Conservation (phyloP, 2,797 vertebrate genomes). For the Falco concolor region DNA sequence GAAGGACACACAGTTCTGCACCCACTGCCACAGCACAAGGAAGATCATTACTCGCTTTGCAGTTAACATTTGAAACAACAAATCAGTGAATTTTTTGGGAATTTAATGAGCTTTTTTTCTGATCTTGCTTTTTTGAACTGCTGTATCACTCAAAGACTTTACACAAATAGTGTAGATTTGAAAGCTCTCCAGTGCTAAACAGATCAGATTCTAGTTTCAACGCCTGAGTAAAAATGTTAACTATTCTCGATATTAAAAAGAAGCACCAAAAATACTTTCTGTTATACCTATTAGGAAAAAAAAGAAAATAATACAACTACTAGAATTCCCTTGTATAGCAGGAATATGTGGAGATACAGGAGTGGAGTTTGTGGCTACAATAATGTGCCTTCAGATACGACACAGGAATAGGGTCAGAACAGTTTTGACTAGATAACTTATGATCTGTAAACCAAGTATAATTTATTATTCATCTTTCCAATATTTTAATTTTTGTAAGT, state of each 20-base stretch:
- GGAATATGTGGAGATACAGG: neutral
- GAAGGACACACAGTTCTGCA: neutral
- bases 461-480: neutral
- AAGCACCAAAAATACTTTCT: neutral
- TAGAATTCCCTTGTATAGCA: neutral
- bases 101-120: constrained; percentile 7
- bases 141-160: neutral
- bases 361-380: neutral
- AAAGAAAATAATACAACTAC: neutral
- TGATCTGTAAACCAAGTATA: neutral
- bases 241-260: neutral
- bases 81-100: neutral
- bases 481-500: neutral
- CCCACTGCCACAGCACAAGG: neutral
- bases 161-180: neutral
- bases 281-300: neutral
- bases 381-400: neutral
- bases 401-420: neutral
- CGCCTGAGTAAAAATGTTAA: neutral
- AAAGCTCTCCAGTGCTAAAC: neutral
- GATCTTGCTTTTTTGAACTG: neutral
- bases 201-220: neutral
- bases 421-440: neutral
- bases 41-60: neutral
- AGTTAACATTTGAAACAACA: neutral